Base-by-base conservation (phyloP, 1,140 invertebrate species). In the Zophobas morio region DNA sequence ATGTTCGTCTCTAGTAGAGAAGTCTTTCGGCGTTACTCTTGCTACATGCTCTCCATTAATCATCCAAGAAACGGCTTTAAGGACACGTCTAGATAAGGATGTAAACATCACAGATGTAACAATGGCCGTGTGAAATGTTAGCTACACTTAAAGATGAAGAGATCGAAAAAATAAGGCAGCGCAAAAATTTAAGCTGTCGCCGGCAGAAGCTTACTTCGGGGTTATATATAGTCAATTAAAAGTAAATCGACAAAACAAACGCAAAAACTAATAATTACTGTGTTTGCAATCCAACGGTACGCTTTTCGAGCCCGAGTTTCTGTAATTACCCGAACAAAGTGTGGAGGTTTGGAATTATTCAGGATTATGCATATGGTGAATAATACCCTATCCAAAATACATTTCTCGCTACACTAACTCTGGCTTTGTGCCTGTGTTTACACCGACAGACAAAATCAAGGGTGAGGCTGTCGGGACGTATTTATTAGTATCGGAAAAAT, bases 41-140 rank as follows among this genome's bases (percentile, higher is more conserved):
- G 42, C 60, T 66, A 66, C 35, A 36, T 66, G 60, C 60, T 39
- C 71, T 63, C 74, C 53, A 79, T 79, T 79, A 66, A 79, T 79
- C 78, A 79, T 79, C 47, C 78, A 47, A 70, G 66, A 75, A 70
- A 66, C 66, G 63, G 74, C 74, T 60, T 76, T 76, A 72, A 79
- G 78, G 74, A 79, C 78, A 76, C 56, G 74, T 63, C 74, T 47
- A 66, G 78, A 79, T 79, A 79, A 79, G 78, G 78, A 79, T 79
- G 74, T 79, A 79, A 75, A 76, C 78, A 78, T 78, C 63, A 54
- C 76, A 54, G 46, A 60, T 57, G 70, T 73, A 73, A 73, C 71
- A 73, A 73, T 73, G 71, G 71, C 54, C 54, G 63, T 70, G 60
- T 70, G 46, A 76, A 70, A 76, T 72, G 75, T 77, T 78, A 73